Evolutionary conservation across 2,888 invertebrate species (phyloP), one percentile per base, ranked within the genome.

Genomic region (Diloba caeruleocephala): DNA sequence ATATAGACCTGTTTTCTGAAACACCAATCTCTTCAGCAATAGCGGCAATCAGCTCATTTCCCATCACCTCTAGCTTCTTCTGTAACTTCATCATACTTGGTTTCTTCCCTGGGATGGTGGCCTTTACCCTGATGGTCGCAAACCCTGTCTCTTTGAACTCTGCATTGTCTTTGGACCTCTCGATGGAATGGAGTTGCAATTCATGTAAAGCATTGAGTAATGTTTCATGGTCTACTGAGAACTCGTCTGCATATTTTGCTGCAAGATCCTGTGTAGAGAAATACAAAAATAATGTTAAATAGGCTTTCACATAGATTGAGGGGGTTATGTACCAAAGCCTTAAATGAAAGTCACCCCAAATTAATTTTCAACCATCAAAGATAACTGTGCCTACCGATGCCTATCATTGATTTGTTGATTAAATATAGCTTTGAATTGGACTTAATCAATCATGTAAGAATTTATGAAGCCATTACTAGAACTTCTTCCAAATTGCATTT

Each of bases 101-200:
- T 28, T 92, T 93, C 45, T 92, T 89, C 7, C 94, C 92, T 0
- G 94, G 91, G 42, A 93, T 84, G 0, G 95, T 94, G 1, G 96
- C 93, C 66, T 96, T 95, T 0, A 97, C 91, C 79, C 96, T 95
- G 15, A 98, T 85, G 0, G 96, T 96, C 0, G 97, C 97, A 42
- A 96, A 75, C 0, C 97, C 97, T 0, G 96, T 96, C 69, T 95
- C 94, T 58, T 95, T 94, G 71, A 95, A 97, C 50, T 95, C 94
- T 2, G 94, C 95, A 58, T 96, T 94, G 15, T 96, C 96, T 54
- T 95, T 95, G 9, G 96, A 91, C 70, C 97, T 95, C 45, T 96
- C 95, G 1, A 97, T 75, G 0, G 97, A 96, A 82, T 96, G 96
- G 2, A 88, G 77, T 78, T 97, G 96, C 0, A 97, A 88, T 61